Evolutionary conservation across 1,140 invertebrate genomes (phyloP), one percentile per base, ranked within the genome.

Genomic region (Uloborus diversus): DNA sequence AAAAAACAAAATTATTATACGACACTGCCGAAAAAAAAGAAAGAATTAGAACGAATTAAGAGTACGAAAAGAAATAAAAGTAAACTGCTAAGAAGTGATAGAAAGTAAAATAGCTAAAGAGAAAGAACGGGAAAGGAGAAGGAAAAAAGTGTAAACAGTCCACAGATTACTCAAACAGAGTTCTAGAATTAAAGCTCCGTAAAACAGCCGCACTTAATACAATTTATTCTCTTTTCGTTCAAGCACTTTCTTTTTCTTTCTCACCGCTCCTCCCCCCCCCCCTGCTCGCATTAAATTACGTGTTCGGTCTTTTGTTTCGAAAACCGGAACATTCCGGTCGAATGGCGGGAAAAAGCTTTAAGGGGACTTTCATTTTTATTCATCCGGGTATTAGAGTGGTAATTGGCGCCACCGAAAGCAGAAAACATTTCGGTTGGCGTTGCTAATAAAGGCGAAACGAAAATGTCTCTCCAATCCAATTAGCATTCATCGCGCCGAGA

Each of bases 121-220:
- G 33, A 20, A 28, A 59, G 20, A 32, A 33, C 17, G 35, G 59
- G 14, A 32, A 47, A 9, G 42, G 27, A 32, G 13, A 37, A 69
- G 25, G n/a, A 73, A 76, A 56, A 76, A 76, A 65, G 61, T 65
- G 71, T 76, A 76, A 76, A 76, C 71, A 76, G 59, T 76, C 61
- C 49, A 42, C 59, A 65, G 71, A 64, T 65, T 65, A 76, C 47
- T 76, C 71, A 76, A 76, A 76, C 71, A 76, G 68, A 70, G 71
- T 65, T 65, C 35, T 27, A 56, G 71, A 76, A 76, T 76, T 76
- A 76, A 76, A 76, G 61, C 71, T 53, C 35, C 61, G 71, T 65
- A 65, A 65, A 76, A 76, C 71, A 76, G 71, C 71, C 61, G 28
- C 71, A 76, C 71, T 76, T 76, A 76, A 76, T 76, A 65, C 71